A percentile compares a stretch with the other conserved stretches of the same genome.
Conservation (phyloP, 2,888 invertebrate genomes). For the Lepeophtheirus nordmannii region DNA sequence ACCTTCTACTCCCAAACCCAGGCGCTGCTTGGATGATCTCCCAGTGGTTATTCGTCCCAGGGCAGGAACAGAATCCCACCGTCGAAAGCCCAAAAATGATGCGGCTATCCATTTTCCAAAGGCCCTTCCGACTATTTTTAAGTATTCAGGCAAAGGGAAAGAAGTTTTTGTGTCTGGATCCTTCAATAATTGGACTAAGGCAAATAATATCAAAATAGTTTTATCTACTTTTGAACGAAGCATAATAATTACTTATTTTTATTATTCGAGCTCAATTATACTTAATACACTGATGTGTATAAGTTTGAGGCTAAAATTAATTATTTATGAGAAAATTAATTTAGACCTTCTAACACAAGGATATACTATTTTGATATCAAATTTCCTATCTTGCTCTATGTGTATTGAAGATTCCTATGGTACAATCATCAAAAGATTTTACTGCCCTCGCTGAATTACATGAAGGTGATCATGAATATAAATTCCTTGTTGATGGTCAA, state of each 20-base stretch:
- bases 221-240: too few species aligned
- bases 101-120: neutral
- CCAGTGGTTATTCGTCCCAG: neutral
- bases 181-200: conserved; percentile 9
- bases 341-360: too few species aligned
- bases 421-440: conserved; percentile 60
- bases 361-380: too few species aligned
- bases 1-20: too few species aligned
- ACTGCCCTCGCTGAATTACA: conserved; percentile 91
- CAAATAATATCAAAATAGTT: too few species aligned
- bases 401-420: conserved; percentile 6
- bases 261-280: too few species aligned
- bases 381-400: too few species aligned
- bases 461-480: conserved; percentile 28
- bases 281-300: too few species aligned
- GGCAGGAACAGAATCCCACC: too few species aligned
- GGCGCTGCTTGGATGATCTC: neutral
- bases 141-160: conserved; percentile 14
- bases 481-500: conserved; percentile 28
- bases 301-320: too few species aligned
- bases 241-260: too few species aligned
- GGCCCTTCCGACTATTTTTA: conserved; percentile 3
- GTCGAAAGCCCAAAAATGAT: neutral
- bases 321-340: too few species aligned
- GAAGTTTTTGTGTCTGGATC: conserved; percentile 20